A percentile compares a stretch with the other conserved stretches of the same genome.
phyloP scores from a whole-genome alignment of 2,888 invertebrate species.

The Myopa testacea region DNA sequence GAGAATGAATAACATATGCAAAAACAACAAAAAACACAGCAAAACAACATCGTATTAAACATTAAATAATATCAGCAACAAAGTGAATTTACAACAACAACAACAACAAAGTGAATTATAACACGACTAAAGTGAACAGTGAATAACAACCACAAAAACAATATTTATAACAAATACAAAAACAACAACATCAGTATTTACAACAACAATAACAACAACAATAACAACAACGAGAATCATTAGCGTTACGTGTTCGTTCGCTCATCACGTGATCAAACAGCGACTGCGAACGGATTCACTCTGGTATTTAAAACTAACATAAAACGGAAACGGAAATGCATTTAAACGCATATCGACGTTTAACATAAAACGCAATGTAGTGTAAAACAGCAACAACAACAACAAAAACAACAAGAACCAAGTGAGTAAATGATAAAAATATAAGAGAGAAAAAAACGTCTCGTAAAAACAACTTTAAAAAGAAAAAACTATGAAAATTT shows the following conservation, averaged over 20 bases:
- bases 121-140: neutral
- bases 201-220: neutral
- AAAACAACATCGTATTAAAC: too few relatives aligned
- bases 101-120: neutral
- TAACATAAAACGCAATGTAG: too few relatives aligned
- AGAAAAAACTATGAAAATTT: too few relatives aligned
- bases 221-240: neutral
- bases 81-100: neutral
- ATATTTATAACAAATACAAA: neutral
- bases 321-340: conserved; percentile 45
- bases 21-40: neutral
- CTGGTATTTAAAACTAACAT: conserved; percentile 20
- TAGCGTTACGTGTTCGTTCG: neutral
- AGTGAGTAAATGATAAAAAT: conserved; percentile 12
- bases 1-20: neutral
- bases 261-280: neutral
- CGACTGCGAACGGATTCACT: too few relatives aligned
- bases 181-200: conserved; percentile 11
- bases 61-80: neutral
- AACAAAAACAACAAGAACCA: conserved; percentile 6
- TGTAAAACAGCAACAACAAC: neutral
- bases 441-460: conserved; percentile 18
- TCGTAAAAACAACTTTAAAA: too few relatives aligned
- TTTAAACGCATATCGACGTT: conserved; percentile 31
- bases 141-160: neutral